phyloP scores from a whole-genome alignment of 2,797 vertebrate genomes.

The Gila robusta region DNA sequence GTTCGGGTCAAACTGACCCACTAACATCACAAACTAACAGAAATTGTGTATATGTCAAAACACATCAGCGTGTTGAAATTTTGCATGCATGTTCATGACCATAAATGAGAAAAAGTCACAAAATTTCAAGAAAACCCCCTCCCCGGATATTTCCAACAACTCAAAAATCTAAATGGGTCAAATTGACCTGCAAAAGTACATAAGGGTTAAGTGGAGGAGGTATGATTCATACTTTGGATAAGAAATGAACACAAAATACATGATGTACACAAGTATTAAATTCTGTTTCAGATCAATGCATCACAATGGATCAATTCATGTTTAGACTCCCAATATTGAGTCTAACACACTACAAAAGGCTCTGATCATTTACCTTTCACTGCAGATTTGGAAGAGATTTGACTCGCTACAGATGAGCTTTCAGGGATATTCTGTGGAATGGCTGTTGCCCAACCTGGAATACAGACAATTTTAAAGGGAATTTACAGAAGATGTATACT shows the following conservation, averaged over 20 bases:
- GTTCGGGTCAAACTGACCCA: too few relatives aligned
- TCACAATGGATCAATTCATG: background rate
- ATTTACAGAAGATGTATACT: background rate
- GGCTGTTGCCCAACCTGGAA: constrained; percentile 82
- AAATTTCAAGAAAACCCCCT: too few relatives aligned
- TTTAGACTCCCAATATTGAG: background rate
- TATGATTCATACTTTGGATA: background rate
- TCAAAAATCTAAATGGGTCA: too few relatives aligned
- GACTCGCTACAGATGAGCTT: constrained; percentile 76
- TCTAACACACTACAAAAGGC: background rate
- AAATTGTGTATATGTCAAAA: too few relatives aligned
- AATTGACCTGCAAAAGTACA: too few relatives aligned
- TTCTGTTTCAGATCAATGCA: background rate
- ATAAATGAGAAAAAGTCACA: too few relatives aligned
- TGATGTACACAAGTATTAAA: background rate
- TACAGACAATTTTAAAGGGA: constrained; percentile 23
- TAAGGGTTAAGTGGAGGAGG: background rate
- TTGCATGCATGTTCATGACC: too few relatives aligned
- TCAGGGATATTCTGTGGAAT: constrained; percentile 68
- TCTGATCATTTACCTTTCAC: constrained; percentile 76
- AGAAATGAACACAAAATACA: background rate
- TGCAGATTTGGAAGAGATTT: constrained; percentile 69
- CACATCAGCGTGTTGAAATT: too few relatives aligned
- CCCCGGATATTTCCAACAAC: too few relatives aligned
- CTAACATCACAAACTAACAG: too few relatives aligned